phyloP scores from a whole-genome alignment of 2,113 vertebrate species.

The Eretmochelys imbricata region DNA sequence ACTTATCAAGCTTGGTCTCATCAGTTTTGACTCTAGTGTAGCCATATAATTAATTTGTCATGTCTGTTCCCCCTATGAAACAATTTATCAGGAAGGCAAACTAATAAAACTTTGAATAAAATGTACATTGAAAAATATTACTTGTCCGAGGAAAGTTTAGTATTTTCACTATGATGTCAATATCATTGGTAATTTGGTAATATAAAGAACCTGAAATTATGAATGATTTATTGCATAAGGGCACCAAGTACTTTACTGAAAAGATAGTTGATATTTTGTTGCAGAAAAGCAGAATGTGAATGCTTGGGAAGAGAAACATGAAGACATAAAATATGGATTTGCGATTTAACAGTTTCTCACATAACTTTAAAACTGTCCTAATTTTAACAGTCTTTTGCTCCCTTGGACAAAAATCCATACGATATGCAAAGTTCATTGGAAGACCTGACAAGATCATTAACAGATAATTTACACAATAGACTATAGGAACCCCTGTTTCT shows the following conservation, averaged over 20 bases:
- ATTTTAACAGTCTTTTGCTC: not conserved
- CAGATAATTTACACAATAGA: conserved; percentile 12
- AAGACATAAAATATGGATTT: not conserved
- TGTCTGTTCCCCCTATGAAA: accelerated
- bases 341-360: not conserved
- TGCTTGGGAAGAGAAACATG: not conserved
- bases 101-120: accelerated
- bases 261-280: not conserved
- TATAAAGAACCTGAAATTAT: conserved; percentile 41
- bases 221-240: not conserved
- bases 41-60: accelerated
- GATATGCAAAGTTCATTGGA: conserved; percentile 24
- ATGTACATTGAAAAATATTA: not conserved
- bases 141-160: conserved; percentile 53
- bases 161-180: not conserved
- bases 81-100: not conserved
- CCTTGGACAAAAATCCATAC: not conserved
- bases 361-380: accelerated
- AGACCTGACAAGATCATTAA: conserved; percentile 32
- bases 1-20: not conserved
- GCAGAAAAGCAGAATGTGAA: not conserved
- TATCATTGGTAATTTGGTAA: conserved; percentile 44
- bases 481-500: not conserved
- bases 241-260: not conserved
- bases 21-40: accelerated